Evolutionary conservation across 2,888 invertebrate species (phyloP).

Genomic region (Atrina japonica): DNA sequence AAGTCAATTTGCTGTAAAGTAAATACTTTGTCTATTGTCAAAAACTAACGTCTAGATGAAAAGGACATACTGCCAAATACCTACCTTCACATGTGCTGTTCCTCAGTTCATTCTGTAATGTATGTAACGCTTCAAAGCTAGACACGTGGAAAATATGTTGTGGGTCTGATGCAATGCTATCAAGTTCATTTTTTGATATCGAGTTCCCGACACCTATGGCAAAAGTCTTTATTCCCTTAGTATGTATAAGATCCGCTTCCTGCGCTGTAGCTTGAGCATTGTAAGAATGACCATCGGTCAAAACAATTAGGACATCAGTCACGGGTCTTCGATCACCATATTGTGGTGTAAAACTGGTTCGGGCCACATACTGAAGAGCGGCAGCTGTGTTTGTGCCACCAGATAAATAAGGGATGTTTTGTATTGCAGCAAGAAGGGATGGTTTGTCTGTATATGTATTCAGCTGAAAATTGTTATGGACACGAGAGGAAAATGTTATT

Average conservation of each 20-base stretch:
- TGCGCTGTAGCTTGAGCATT: constrained; percentile 40
- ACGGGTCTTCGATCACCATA: constrained; percentile 56
- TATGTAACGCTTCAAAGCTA: constrained; percentile 56
- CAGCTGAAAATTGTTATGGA: constrained; percentile 47
- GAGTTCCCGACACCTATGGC: constrained; percentile 62
- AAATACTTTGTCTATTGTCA: too few species aligned
- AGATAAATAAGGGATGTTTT: constrained; percentile 52
- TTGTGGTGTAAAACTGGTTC: constrained; percentile 52
- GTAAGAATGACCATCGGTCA: constrained; percentile 60
- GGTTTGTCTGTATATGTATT: constrained; percentile 33
- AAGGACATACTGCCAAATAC: too few species aligned
- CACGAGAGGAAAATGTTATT: constrained; percentile 53
- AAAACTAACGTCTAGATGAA: too few species aligned
- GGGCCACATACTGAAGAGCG: constrained; percentile 52
- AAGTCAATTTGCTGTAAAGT: too few species aligned
- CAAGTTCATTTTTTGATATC: constrained; percentile 55
- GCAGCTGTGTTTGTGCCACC: constrained; percentile 67
- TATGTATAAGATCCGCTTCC: constrained; percentile 46
- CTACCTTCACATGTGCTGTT: constrained; percentile 58
- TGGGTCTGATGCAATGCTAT: constrained; percentile 58
- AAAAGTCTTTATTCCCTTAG: constrained; percentile 50
- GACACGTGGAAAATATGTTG: constrained; percentile 56
- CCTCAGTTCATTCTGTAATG: constrained; percentile 52
- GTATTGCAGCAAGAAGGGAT: constrained; percentile 49
- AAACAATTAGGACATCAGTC: constrained; percentile 56